Evolutionary conservation across 2,888 invertebrate species (phyloP), one percentile per base, ranked within the genome.

Genomic region (Timandra comae): DNA sequence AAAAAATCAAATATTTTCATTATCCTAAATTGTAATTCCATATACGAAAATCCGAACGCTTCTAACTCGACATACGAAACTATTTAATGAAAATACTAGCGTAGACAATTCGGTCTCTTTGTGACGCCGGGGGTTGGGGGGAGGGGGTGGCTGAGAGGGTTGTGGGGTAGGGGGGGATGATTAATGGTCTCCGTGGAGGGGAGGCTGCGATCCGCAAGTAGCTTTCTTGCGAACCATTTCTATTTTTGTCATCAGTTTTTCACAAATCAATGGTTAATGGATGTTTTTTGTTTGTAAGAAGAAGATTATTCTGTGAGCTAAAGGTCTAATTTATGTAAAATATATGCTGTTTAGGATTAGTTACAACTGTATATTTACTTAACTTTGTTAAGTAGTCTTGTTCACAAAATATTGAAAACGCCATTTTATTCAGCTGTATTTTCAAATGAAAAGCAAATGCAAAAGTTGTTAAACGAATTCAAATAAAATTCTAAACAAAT

Each of bases 111-210:
- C 56, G 44, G 52, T 44, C 46, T 47, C 45, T 38, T 46, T 56
- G 56, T 57, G 55, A 62, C 60, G 59, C 56, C 50, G 46, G 48
- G 42, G 46, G 30, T 11, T 3, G 7, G 10, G 10, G 44, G 35
- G 46, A 46, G 36, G 33, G 13, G 46, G 30, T 11, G 10, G 7
- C 24, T 11, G 44, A 35, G 46, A 46, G 36, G 33, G 13, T 30
- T 31, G 45, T 41, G 35, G 33, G 38, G 11, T 33, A 25, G 46
- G 35, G 45, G 64, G 71, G 66, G 49, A 69, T 73, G 74, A 72
- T 72, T 74, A 71, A 73, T 73, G 63, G 66, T 62, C 60, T 52
- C 43, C 41, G 38, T 47, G 54, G 45, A 49, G 47, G 46, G 48
- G 53, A 56, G 52, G 37, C 49, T 41, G 46, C 34, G 34, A 16